These are phyloP conservation scores for Pelagia noctiluca DNA, from an alignment of 30 jellyfish, hydroid and myxozoan genomes.

Conservation along the genomic window DNA sequence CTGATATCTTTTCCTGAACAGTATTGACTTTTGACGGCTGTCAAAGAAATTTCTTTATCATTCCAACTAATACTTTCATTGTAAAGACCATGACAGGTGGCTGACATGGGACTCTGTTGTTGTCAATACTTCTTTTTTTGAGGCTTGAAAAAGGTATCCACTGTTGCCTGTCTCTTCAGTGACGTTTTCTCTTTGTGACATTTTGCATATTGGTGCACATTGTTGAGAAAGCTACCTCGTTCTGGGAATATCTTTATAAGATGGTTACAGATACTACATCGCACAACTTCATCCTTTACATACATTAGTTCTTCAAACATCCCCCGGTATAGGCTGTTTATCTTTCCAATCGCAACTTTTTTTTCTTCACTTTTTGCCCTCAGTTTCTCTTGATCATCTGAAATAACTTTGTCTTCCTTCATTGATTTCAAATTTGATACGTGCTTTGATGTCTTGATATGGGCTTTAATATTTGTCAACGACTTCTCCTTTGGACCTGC, in stretches of 20 bases:
- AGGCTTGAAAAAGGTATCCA: background rate
- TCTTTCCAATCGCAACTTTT: too few relatives aligned
- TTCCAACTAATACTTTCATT: background rate
- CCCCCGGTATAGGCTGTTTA: too few relatives aligned
- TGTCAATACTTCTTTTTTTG: background rate
- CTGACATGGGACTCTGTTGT: background rate
- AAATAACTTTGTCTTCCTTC: too few relatives aligned
- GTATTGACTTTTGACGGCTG: background rate
- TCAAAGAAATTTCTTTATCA: background rate
- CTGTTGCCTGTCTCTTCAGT: background rate
- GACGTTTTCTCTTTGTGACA: background rate
- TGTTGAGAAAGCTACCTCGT: background rate
- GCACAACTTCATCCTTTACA: background rate
- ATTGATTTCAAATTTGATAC: background rate
- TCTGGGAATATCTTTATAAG: background rate
- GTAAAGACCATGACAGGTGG: background rate
- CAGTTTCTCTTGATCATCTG: too few relatives aligned
- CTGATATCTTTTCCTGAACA: background rate
- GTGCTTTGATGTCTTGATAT: background rate
- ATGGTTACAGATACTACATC: background rate
- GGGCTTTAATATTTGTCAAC: too few relatives aligned
- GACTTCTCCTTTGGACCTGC: too few relatives aligned
- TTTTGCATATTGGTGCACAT: background rate
- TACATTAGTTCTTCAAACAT: background rate
- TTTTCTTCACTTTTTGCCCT: too few relatives aligned